Conservation (phyloP, 2,113 vertebrate species). For the Synchiropus splendidus region DNA sequence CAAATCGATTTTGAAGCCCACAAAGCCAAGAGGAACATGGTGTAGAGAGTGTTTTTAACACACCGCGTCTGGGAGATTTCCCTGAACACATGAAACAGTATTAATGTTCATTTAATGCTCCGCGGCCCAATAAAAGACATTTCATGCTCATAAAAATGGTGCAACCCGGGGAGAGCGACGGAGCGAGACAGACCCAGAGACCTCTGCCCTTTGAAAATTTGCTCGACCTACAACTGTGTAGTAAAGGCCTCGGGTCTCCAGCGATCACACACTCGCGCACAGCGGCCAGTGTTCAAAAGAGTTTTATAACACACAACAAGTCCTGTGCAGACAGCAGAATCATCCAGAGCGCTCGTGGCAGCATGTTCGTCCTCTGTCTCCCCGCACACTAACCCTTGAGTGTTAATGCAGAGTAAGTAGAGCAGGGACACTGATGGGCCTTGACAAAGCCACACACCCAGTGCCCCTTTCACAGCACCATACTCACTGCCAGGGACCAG, state of each 20-base stretch:
- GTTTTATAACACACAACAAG: conserved; percentile 20
- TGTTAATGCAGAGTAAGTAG: conserved; percentile 55
- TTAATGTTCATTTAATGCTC: too few species aligned
- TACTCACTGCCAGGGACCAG: conserved; percentile 46
- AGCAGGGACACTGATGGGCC: conserved; percentile 63
- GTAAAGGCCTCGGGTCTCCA: conserved; percentile 35
- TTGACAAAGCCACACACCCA: conserved; percentile 60
- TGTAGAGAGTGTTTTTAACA: too few species aligned
- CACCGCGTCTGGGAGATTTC: too few species aligned
- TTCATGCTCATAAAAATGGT: too few species aligned
- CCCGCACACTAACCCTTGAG: conserved; percentile 29
- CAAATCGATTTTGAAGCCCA: too few species aligned
- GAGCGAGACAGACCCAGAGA: conserved; percentile 11
- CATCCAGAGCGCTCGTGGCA: conserved; percentile 55
- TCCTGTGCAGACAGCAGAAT: conserved; percentile 7
- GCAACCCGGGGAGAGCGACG: too few species aligned
- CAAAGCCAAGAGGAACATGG: too few species aligned
- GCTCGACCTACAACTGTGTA: conserved; percentile 38
- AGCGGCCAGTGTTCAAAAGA: conserved; percentile 14
- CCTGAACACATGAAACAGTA: too few species aligned
- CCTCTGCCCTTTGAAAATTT: conserved; percentile 34
- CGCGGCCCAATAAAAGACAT: too few species aligned
- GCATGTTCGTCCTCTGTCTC: conserved; percentile 28
- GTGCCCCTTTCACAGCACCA: conserved; percentile 33
- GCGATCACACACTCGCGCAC: conserved; percentile 4